These are phyloP conservation scores for Idaea straminata DNA, from an alignment of 2,888 invertebrate species.

Conservation along the genomic window DNA sequence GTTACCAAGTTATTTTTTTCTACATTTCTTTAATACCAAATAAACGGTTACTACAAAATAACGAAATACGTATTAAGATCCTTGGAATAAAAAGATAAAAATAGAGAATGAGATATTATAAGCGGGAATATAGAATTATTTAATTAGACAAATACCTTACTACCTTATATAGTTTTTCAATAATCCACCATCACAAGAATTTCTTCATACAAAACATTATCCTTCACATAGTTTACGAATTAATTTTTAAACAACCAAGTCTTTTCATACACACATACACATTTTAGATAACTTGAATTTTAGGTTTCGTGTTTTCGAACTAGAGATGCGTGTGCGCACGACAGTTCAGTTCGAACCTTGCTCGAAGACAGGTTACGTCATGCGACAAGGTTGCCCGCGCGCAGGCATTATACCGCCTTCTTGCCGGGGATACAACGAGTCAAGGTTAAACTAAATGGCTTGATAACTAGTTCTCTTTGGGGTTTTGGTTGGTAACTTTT, in stretches of 20 bases:
- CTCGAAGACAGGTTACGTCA: not conserved
- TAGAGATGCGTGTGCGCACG: not conserved
- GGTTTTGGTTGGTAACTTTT: not conserved
- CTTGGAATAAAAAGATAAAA: not conserved
- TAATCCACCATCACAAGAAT: not conserved
- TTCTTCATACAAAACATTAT: not conserved
- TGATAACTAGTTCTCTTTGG: conserved; percentile 1
- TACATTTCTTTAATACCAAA: no score
- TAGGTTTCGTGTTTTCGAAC: not conserved
- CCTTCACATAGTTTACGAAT: not conserved
- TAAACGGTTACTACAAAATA: no score
- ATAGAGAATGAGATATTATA: not conserved
- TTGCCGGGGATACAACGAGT: not conserved
- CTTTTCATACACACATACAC: not conserved
- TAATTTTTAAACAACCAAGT: not conserved
- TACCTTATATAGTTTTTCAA: not conserved
- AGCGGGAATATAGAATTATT: not conserved
- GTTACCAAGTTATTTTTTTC: no score
- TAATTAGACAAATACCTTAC: not conserved
- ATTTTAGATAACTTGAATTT: not conserved
- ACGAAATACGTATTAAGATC: no score
- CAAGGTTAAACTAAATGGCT: not conserved
- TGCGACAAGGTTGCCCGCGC: not conserved
- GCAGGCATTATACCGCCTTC: not conserved
- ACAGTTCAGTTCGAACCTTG: not conserved